phyloP scores from a whole-genome alignment of 2,888 invertebrate species.

The Netelia melanura region DNA sequence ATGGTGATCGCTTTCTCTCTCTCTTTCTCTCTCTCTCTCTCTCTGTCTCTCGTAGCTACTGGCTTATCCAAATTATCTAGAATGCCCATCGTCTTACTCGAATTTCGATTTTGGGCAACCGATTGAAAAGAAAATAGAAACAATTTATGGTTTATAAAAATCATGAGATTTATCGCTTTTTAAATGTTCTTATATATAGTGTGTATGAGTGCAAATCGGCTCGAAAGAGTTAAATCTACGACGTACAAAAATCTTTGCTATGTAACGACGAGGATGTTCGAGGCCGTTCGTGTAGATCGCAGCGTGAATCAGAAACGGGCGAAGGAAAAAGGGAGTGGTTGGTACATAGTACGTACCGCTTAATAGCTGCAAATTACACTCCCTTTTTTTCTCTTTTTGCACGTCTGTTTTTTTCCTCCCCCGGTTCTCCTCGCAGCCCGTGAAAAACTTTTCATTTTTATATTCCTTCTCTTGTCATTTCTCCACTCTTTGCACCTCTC shows the following conservation, averaged over 20 bases:
- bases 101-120: too few species aligned
- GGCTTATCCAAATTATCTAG: too few species aligned
- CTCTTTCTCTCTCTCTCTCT: conserved; percentile 4
- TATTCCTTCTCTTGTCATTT: conserved; percentile 70
- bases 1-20: conserved; percentile 35
- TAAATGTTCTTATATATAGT: too few species aligned
- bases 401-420: conserved; percentile 69
- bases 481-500: conserved; percentile 42
- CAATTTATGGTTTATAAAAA: not conserved
- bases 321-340: conserved; percentile 56
- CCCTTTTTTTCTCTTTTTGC: conserved; percentile 56
- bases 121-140: too few species aligned
- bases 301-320: conserved; percentile 63
- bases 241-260: conserved; percentile 25
- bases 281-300: conserved; percentile 49
- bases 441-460: conserved; percentile 80
- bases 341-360: conserved; percentile 72
- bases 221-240: conserved; percentile 1
- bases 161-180: not conserved
- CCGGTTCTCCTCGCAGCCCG: conserved; percentile 54
- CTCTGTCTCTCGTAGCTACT: too few species aligned
- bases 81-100: too few species aligned
- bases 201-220: too few species aligned
- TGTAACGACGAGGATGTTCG: conserved; percentile 48
- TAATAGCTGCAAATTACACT: conserved; percentile 82